Conservation (phyloP, 2,888 invertebrate genomes). For the Spodoptera littoralis region DNA sequence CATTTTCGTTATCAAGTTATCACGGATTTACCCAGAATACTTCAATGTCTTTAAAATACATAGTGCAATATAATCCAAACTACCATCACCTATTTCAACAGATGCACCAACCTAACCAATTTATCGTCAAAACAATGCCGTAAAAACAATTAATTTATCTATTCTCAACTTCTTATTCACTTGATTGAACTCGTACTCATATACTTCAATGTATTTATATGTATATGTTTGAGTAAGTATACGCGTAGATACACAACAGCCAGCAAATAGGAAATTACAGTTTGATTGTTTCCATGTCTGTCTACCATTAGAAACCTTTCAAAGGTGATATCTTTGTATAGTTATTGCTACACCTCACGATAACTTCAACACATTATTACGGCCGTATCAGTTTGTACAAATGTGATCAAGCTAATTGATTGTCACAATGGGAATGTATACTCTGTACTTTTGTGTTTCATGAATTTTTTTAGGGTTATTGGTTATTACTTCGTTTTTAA, state of each 20-base stretch:
- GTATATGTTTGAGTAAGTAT: too few relatives aligned
- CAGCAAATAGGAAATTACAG: conserved; percentile 20
- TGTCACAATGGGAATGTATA: conserved; percentile 5
- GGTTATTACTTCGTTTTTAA: too few relatives aligned
- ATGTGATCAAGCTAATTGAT: conserved; percentile 10
- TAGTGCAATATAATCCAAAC: conserved; percentile 18
- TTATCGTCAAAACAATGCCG: too few relatives aligned
- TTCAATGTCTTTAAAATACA: conserved; percentile 26
- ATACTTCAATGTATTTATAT: too few relatives aligned
- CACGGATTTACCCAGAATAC: conserved; percentile 16
- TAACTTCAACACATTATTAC: conserved; percentile 9
- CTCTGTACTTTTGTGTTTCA: neutral
- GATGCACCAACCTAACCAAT: too few relatives aligned
- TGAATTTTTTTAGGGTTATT: too few relatives aligned
- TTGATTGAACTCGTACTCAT: too few relatives aligned
- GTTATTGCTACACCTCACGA: conserved; percentile 34
- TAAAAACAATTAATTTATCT: too few relatives aligned
- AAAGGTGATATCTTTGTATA: conserved; percentile 19
- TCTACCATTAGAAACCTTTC: conserved; percentile 13
- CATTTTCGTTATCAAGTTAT: conserved; percentile 16
- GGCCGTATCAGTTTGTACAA: conserved; percentile 1
- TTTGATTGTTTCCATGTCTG: conserved; percentile 35
- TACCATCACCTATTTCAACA: conserved; percentile 15
- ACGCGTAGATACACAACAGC: conserved; percentile 1
- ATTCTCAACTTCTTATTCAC: too few relatives aligned